Percentiles rank a stretch among this genome's conserved stretches.
Conservation (phyloP, 37 sponge, comb jelly and placozoan genomes). For the Agelas oroides region DNA sequence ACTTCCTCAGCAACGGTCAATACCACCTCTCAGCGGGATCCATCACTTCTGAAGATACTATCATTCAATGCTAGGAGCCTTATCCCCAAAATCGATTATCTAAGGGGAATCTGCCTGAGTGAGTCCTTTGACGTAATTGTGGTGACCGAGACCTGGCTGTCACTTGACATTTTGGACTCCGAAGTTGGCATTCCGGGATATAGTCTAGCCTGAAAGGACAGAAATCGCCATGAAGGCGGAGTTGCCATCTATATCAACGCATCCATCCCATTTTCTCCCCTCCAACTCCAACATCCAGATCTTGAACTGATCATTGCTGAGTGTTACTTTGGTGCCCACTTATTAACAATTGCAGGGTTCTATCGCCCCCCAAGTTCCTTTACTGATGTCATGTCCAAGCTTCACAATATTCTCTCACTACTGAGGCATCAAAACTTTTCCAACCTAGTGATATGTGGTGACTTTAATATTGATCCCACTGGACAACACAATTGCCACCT, state of each 20-base stretch:
- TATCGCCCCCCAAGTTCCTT: neutral
- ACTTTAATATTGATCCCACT: too few species aligned
- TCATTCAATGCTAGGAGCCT: conserved; percentile 14
- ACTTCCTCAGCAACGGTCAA: too few species aligned
- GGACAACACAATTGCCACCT: too few species aligned
- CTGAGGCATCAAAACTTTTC: neutral
- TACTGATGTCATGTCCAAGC: neutral
- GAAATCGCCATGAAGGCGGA: conserved; percentile 7
- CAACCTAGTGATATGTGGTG: neutral
- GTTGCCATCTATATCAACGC: neutral
- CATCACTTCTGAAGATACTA: neutral
- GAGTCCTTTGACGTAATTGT: neutral
- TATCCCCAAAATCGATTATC: neutral
- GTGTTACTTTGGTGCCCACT: neutral
- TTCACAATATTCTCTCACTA: neutral
- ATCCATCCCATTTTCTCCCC: neutral
- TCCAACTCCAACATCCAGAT: neutral
- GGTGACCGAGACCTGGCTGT: neutral
- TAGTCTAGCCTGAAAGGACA: neutral
- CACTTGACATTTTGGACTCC: neutral
- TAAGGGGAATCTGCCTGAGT: neutral
- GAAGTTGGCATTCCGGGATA: neutral
- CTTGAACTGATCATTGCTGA: neutral
- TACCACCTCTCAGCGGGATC: too few species aligned
- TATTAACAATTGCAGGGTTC: neutral